Base-by-base conservation (phyloP, 2,113 vertebrate genomes). In the Syngnathus floridae region DNA sequence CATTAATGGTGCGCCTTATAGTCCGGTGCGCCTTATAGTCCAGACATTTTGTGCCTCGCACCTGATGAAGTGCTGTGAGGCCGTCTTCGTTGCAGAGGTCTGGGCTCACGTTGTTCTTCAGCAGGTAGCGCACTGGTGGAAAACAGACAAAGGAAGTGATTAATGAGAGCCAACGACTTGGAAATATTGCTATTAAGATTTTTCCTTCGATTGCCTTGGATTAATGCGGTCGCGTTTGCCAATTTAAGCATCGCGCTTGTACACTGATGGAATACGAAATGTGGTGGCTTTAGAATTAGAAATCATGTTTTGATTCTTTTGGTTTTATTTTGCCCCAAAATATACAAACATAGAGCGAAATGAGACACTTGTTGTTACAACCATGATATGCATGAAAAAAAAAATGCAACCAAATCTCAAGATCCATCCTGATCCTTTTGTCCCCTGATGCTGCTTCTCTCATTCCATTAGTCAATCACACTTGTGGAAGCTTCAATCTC, bases 31-130 rank as follows among this genome's bases (percentile, higher is more conserved):
- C 26, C 26, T 31, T 31, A 3, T 31, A 22, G 22, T 22, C 22
- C 22, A 22, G 51, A 2, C 57, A 6, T 8, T 16, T 45, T 0
- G 0, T 14, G 45, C 8, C 4, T 91, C 88, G 26, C 26, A 98
- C 96, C 95, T 98, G 96, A 79, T 98, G 96, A 83, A 98, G 91
- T 51, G 95, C 95, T 1, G 96, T 98, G 73, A 98, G 89, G 70
- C 96, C 96, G 0, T 98, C 96, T 82, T 98, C 96, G 0, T 98
- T 98, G 86, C 95, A 95, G 75, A 98, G 90, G 84, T 98, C 94
- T 0, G 96, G 95, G 84, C 92, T 95, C 80, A 98, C 89, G 61
- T 93, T 95, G 65, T 92, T 96, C 90, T 93, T 96, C 88, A 98
- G 90, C 84, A 98, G 82, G 85, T 94, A 94, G 61, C 93, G 93